Conservation (phyloP, 2,113 vertebrate species). For the Halichoeres trimaculatus region DNA sequence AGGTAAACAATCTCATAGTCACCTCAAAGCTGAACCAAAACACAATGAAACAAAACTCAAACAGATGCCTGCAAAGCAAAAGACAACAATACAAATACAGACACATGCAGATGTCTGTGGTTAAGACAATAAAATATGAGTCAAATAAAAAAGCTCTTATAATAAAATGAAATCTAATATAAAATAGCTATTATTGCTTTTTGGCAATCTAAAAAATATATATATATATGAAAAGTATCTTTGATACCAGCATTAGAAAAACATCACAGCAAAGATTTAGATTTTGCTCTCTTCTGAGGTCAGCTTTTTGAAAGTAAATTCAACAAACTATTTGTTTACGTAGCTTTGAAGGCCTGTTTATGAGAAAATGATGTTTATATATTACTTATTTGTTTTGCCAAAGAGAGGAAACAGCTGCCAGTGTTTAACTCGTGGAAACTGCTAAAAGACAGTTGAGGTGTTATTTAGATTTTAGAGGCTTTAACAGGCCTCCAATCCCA, state of each 20-base stretch:
- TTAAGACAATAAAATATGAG: background rate
- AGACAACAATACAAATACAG: constrained; percentile 3
- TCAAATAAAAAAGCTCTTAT: too few relatives aligned
- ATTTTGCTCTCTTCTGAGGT: background rate
- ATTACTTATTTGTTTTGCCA: too few relatives aligned
- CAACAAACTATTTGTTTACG: background rate
- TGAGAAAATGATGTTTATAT: background rate
- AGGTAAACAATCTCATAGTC: constrained; percentile 11
- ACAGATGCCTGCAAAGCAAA: constrained; percentile 5
- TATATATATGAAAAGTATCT: background rate
- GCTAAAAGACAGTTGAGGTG: too few relatives aligned
- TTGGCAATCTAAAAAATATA: too few relatives aligned
- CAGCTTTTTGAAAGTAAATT: background rate
- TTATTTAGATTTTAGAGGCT: too few relatives aligned
- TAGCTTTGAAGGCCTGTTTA: background rate
- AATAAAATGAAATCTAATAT: too few relatives aligned
- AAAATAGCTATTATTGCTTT: too few relatives aligned
- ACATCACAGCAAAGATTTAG: background rate
- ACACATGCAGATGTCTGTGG: background rate
- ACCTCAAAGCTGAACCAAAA: constrained; percentile 17
- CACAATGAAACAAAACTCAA: constrained; percentile 10
- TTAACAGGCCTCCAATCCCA: too few relatives aligned
- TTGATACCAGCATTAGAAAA: background rate
- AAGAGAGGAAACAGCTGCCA: too few relatives aligned
- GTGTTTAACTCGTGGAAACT: too few relatives aligned